These are phyloP conservation scores for Listrodromus nycthemerus DNA, from an alignment of 2,888 invertebrate species.

Conservation along the genomic window DNA sequence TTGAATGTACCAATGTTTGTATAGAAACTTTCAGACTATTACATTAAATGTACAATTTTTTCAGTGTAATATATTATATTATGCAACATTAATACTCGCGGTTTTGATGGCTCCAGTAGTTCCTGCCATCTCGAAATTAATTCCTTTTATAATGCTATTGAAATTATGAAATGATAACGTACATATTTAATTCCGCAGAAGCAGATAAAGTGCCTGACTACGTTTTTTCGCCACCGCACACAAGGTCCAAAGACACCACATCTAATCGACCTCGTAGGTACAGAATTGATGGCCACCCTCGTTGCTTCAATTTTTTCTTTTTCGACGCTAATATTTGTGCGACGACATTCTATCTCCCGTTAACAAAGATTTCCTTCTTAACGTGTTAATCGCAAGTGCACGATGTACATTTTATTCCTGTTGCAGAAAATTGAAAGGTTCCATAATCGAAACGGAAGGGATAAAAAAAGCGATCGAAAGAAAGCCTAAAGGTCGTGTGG, in stretches of 20 bases:
- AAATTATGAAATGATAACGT: too few species aligned
- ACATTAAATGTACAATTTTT: too few species aligned
- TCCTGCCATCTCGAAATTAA: too few species aligned
- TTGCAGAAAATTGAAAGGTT: conserved; percentile 53
- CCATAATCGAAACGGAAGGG: conserved; percentile 50
- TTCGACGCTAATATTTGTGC: neutral
- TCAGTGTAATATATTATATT: too few species aligned
- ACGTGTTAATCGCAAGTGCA: neutral
- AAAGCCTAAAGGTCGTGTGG: conserved; percentile 6
- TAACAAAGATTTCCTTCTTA: conserved; percentile 5
- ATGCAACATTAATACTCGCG: too few species aligned
- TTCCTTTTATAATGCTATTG: too few species aligned
- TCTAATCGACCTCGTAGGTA: conserved; percentile 76
- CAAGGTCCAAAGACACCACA: conserved; percentile 70
- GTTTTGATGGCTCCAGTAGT: too few species aligned
- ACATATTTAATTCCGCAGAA: conserved; percentile 69
- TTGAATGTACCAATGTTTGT: too few species aligned
- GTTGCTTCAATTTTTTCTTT: conserved; percentile 8
- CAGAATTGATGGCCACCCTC: conserved; percentile 53
- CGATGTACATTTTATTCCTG: neutral
- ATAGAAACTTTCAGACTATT: too few species aligned
- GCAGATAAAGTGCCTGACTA: conserved; percentile 73
- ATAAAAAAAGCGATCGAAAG: conserved; percentile 31
- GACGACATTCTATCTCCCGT: conserved; percentile 1
- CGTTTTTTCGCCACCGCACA: conserved; percentile 79